Base-by-base conservation (phyloP, 92 coral and sea anemone species). In the Zoanthus sociatus region DNA sequence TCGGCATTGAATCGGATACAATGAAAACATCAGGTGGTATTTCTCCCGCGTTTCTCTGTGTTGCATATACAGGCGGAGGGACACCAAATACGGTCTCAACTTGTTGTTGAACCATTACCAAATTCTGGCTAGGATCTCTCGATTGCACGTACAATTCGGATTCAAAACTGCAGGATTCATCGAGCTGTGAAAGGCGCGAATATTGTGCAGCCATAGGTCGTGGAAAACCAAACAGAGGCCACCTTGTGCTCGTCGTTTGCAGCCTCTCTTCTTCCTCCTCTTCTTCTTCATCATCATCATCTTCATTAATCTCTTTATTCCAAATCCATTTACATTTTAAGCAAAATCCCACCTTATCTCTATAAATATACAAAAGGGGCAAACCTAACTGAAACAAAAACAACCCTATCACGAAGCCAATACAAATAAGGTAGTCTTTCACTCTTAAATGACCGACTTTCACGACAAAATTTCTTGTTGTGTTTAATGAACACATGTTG, bases 171-270 rank as follows among this genome's bases (percentile, higher is more conserved):
- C 85, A 81, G 17, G 85, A 81, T 21, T 81, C 85, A 47, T 81
- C 85, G 85, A 81, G 85, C 73, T 81, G 85, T 81, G 85, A 37
- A 66, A 81, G 85, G 67, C 85, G 85, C 58, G 85, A 81, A 12
- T 81, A 81, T 21, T 15, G 75, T 18, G 17, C 63, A 0, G 60
- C 60, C 42, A 70, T 46, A n/a, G 85, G 44, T 45, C 42, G 26
- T 21, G 74, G 75, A 12, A 67, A 81, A 3, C 85, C 75, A 21
- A 66, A 81, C 18, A 64, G 20, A 9, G 60, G 85, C 85, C 85
- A 81, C 44, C 20, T 44, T 81, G 61, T 15, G 45, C 10, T 26
- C 61, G 50, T 45, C 45, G 70, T 60, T 73, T 20, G 85, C 6
- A 61, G 73, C 1, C 67, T 21, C 46, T 26, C 11, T 54, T 32